Evolutionary conservation across 2,113 vertebrate genomes (phyloP).

Genomic region (Nestor notabilis): DNA sequence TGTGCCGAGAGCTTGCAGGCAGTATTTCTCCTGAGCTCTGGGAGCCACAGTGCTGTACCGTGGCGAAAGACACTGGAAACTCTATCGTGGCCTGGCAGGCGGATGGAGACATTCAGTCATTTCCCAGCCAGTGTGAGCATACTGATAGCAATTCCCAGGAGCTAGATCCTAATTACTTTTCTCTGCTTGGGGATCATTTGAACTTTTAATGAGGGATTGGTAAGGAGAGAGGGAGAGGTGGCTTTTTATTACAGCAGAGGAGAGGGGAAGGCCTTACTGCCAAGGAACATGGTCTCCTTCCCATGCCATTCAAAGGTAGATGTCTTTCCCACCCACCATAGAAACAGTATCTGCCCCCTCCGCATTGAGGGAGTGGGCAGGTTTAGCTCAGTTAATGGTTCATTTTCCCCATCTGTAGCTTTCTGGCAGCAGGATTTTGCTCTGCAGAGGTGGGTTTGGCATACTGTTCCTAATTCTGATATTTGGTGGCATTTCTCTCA

Average conservation of each 20-base stretch:
- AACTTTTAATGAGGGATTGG: slow-evolving; percentile 58
- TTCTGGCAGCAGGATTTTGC: neutral
- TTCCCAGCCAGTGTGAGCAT: slow-evolving; percentile 47
- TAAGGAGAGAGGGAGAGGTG: slow-evolving; percentile 31
- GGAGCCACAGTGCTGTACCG: neutral
- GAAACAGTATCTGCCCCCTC: neutral
- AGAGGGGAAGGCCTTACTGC: neutral
- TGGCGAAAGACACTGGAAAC: slow-evolving; percentile 14
- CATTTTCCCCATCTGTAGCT: neutral
- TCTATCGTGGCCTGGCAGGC: neutral
- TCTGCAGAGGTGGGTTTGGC: neutral
- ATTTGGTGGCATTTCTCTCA: neutral
- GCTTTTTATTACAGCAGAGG: neutral
- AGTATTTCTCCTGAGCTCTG: neutral
- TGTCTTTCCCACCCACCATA: neutral
- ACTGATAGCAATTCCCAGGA: slow-evolving; percentile 58
- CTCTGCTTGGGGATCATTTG: slow-evolving; percentile 35
- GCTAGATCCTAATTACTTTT: slow-evolving; percentile 55
- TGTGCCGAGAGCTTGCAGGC: neutral
- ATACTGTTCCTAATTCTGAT: neutral
- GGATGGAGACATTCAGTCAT: slow-evolving; percentile 60
- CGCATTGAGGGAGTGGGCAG: neutral
- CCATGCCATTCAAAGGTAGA: neutral
- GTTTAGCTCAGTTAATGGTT: neutral
- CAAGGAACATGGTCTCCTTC: neutral